Percentiles rank a stretch among this genome's conserved stretches.
These are phyloP conservation scores for Muntiacus muntjak DNA, from an alignment of 2,113 vertebrate species.

Conservation along the genomic window DNA sequence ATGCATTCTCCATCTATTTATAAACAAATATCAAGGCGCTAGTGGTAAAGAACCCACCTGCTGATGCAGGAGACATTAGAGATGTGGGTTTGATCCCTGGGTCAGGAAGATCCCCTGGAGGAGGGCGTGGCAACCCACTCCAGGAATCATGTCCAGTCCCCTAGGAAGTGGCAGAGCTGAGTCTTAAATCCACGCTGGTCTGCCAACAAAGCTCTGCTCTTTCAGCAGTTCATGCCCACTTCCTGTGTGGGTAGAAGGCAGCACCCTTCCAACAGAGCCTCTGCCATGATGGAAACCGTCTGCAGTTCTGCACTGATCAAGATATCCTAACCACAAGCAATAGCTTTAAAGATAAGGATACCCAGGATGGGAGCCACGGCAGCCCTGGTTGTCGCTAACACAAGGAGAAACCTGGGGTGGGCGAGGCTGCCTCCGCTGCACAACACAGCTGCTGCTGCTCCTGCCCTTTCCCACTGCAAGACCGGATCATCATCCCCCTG, in stretches of 20 bases:
- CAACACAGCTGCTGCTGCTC: neutral
- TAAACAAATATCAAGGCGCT: neutral
- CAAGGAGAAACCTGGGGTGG: fast-evolving
- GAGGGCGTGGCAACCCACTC: neutral
- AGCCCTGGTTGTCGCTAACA: fast-evolving
- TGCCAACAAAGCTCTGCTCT: no score
- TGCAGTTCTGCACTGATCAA: neutral
- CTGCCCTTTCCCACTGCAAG: neutral
- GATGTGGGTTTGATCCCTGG: neutral
- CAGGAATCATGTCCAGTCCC: neutral
- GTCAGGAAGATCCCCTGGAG: neutral
- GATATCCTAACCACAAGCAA: neutral
- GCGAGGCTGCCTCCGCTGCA: neutral
- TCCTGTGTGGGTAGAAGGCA: neutral
- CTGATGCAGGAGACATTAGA: neutral
- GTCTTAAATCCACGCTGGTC: neutral
- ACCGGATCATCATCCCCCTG: neutral
- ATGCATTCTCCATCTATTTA: neutral
- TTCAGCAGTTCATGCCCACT: fast-evolving
- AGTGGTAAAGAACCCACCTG: neutral
- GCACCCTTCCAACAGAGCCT: fast-evolving
- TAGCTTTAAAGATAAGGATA: neutral
- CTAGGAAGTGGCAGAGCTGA: neutral
- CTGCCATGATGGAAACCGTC: fast-evolving
- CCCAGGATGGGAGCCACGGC: neutral